phyloP scores from a whole-genome alignment of 2,797 vertebrate genomes.

The Tapirus indicus region DNA sequence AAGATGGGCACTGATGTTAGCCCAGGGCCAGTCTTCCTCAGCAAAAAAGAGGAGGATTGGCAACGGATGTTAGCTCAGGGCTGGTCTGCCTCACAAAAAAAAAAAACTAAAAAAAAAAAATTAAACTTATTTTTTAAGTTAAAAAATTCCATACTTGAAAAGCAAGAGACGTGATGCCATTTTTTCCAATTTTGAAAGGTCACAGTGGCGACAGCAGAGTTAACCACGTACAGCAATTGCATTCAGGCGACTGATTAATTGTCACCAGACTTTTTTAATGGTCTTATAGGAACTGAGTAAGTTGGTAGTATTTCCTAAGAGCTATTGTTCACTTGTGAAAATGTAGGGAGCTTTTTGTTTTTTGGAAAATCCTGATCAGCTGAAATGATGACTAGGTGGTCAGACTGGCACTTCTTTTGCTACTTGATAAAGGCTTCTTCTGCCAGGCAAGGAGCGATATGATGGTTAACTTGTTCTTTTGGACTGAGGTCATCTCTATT shows the following conservation, averaged over 20 bases:
- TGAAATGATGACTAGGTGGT: not conserved
- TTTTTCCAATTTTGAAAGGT: not conserved
- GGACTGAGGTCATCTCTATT: slow-evolving; percentile 80
- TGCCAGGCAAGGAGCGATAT: not conserved
- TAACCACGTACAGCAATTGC: not conserved
- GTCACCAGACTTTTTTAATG: slow-evolving; percentile 22
- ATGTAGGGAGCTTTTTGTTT: not conserved
- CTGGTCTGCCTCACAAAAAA: too few relatives aligned
- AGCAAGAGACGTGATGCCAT: not conserved
- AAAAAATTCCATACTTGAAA: not conserved
- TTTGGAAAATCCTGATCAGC: not conserved
- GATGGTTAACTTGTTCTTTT: slow-evolving; percentile 45
- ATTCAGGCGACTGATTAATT: not conserved
- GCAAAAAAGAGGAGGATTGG: too few relatives aligned
- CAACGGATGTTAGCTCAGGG: too few relatives aligned
- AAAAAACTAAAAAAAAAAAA: too few relatives aligned
- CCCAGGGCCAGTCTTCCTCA: too few relatives aligned
- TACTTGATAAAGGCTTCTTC: slow-evolving; percentile 6
- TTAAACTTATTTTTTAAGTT: not conserved
- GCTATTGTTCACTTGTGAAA: not conserved
- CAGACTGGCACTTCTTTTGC: not conserved
- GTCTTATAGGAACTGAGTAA: not conserved
- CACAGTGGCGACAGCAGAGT: not conserved
- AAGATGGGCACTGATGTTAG: too few relatives aligned
- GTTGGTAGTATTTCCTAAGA: not conserved